A percentile compares a stretch with the other conserved stretches of the same genome.
phyloP scores from a whole-genome alignment of 2,888 invertebrate genomes.

The Meteorus cinctellus region DNA sequence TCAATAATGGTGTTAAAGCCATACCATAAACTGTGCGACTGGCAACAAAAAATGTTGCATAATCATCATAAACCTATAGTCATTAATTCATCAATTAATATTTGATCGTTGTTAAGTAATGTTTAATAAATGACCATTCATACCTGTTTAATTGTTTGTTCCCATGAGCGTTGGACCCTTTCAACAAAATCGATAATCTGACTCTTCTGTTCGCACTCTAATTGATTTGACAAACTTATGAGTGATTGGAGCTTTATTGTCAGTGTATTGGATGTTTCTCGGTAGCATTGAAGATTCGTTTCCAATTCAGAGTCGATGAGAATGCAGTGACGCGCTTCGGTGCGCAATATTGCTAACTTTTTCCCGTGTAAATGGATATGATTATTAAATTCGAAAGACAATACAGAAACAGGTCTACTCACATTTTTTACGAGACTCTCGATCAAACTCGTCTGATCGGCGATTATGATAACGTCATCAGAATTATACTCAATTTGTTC shows the following conservation, averaged over 20 bases:
- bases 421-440: slow-evolving; percentile 61
- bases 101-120: slow-evolving; percentile 2
- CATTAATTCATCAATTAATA: background rate
- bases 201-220: slow-evolving; percentile 45
- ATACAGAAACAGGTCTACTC: slow-evolving; percentile 37
- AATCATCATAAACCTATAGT: slow-evolving; percentile 51
- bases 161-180: slow-evolving; percentile 57
- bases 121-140: slow-evolving; percentile 16
- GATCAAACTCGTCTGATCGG: slow-evolving; percentile 50
- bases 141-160: slow-evolving; percentile 58
- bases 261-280: slow-evolving; percentile 52
- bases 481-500: slow-evolving; percentile 29
- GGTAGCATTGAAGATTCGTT: slow-evolving; percentile 55
- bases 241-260: slow-evolving; percentile 59
- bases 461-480: slow-evolving; percentile 38
- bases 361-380: slow-evolving; percentile 23
- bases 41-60: slow-evolving; percentile 59
- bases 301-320: slow-evolving; percentile 57
- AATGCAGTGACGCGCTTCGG: slow-evolving; percentile 55
- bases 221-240: slow-evolving; percentile 52
- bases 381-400: slow-evolving; percentile 1
- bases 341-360: slow-evolving; percentile 57
- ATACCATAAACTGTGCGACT: slow-evolving; percentile 59
- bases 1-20: slow-evolving; percentile 57
- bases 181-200: slow-evolving; percentile 59